Base-by-base conservation (phyloP, 2,888 invertebrate species). In the Argyresthia albistria region DNA sequence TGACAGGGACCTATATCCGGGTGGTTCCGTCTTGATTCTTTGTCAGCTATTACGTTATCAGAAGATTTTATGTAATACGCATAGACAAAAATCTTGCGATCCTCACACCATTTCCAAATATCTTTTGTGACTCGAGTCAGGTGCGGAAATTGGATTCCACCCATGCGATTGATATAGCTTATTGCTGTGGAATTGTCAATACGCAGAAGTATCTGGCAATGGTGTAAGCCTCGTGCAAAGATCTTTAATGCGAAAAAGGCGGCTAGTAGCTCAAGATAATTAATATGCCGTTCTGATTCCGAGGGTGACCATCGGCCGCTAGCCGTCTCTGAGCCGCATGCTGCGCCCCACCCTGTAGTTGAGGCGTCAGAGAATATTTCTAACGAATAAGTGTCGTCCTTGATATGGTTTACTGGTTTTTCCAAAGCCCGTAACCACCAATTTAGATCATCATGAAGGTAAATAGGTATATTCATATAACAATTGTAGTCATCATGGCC, bases 321-420 rank as follows among this genome's bases (percentile, higher is more conserved):
- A 8, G 55, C 53, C n/a, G 14, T 47, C 4, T 55, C 43, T 10
- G 36, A 47, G 8, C 43, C 54, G 47, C 51, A 54, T 8, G 52
- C 49, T 6, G 42, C 54, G 2, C 55, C 55, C 53, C 55, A 55
- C 45, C 55, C 54, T 14, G 36, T 52, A n/a, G 49, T 37, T 12
- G 46, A 52, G 46, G 52, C 49, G 35, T 55, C 55, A 16, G 43
- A 35, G 25, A 50, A 55, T 16, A 55, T 50, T 16, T 48, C 50
- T 3, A 50, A 12, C 1, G n/a, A 15, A 25, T 50, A 55, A 2
- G 25, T 10, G n/a, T 46, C 46, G 3, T 52, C 8, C 12, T 25
- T 53, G 14, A 49, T 49, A n/a, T 35, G 47, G 3, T n/a, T 47
- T n/a, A 25, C 3, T 7, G 46, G 15, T 14, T 46, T 8, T 7